These are phyloP conservation scores for Rhabdophis nuchalis DNA, from an alignment of 2,797 vertebrate species.

Conservation along the genomic window DNA sequence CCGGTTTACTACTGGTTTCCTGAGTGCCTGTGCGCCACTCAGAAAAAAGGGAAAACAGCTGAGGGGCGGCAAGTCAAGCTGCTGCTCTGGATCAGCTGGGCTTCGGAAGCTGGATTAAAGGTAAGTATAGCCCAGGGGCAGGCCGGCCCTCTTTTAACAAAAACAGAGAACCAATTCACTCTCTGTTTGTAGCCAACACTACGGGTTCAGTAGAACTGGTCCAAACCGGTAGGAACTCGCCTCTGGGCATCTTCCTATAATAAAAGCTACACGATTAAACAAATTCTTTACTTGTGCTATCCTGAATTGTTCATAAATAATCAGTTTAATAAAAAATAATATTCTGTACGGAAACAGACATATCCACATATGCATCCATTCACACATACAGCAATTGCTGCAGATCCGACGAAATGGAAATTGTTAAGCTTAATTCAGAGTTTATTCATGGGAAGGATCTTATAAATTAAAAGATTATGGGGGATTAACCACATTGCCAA, in stretches of 20 bases:
- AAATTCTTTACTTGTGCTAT: not conserved
- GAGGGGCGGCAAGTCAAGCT: no score
- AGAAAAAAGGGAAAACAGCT: no score
- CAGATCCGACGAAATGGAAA: not conserved
- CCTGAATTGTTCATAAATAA: not conserved
- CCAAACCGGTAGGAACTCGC: no score
- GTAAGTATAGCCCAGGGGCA: no score
- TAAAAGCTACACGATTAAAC: not conserved
- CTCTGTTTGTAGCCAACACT: no score
- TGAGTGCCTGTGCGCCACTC: no score
- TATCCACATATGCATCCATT: not conserved
- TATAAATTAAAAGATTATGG: constrained; percentile 6
- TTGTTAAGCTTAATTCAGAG: not conserved
- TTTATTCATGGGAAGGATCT: not conserved
- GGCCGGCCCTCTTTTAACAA: no score
- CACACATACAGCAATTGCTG: not conserved
- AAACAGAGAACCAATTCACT: no score
- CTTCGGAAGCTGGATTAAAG: no score
- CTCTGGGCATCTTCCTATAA: not conserved
- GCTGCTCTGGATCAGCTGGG: no score
- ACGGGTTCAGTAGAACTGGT: no score
- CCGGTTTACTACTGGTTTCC: no score
- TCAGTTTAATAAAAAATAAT: not conserved
- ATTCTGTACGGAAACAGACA: not conserved
- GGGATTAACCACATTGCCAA: not conserved